phyloP scores from a whole-genome alignment of 2,888 invertebrate species.

The Ophion ventricosus region DNA sequence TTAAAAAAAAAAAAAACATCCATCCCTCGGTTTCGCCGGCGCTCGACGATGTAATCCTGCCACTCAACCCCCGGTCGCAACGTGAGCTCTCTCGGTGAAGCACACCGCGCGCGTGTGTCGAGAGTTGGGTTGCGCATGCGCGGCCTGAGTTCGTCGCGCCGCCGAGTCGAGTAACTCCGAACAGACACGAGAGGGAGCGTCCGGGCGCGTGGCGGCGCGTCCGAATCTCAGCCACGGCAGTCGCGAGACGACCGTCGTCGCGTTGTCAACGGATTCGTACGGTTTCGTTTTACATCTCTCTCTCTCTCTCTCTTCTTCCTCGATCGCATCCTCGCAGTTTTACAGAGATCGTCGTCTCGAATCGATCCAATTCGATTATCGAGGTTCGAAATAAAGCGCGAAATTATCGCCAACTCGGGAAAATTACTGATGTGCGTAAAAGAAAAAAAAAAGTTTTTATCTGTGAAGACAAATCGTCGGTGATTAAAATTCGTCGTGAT shows the following conservation, averaged over 20 bases:
- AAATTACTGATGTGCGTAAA: too few species aligned
- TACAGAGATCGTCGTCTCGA: slow-evolving; percentile 6
- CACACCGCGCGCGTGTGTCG: slow-evolving; percentile 58
- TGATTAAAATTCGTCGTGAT: background rate
- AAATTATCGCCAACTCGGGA: background rate
- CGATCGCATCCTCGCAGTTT: background rate
- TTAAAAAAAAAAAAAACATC: slow-evolving; percentile 19
- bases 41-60: slow-evolving; percentile 71
- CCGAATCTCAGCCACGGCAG: slow-evolving; percentile 79
- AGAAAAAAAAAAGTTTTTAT: background rate
- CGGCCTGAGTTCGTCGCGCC: slow-evolving; percentile 49
- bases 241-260: slow-evolving; percentile 81
- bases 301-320: slow-evolving; percentile 26
- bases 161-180: slow-evolving; percentile 69
- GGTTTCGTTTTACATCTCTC: background rate
- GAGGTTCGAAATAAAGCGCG: background rate
- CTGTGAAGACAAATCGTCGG: too few species aligned
- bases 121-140: slow-evolving; percentile 55
- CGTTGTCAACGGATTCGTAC: slow-evolving; percentile 69
- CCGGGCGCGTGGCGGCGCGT: slow-evolving; percentile 80
- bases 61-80: slow-evolving; percentile 67
- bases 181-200: slow-evolving; percentile 74
- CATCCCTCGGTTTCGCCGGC: slow-evolving; percentile 53
- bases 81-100: slow-evolving; percentile 37
- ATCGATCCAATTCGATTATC: slow-evolving; percentile 7